phyloP scores from a whole-genome alignment of 2,888 invertebrate species.

The Tribolium freemani region DNA sequence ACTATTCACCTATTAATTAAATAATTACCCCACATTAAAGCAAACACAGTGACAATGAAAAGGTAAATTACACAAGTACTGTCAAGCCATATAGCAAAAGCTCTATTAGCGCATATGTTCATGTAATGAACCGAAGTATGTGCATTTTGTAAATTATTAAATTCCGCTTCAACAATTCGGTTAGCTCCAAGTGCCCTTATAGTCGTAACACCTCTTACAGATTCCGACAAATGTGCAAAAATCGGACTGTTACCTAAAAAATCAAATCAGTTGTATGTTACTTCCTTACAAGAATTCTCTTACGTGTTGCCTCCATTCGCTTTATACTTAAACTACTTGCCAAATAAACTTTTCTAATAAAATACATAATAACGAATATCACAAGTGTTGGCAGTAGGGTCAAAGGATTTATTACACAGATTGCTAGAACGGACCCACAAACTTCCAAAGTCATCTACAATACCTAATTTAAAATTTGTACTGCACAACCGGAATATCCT shows the following conservation, averaged over 20 bases:
- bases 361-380: constrained; percentile 75
- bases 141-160: constrained; percentile 74
- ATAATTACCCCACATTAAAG: constrained; percentile 16
- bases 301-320: constrained; percentile 76
- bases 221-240: constrained; percentile 81
- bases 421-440: constrained; percentile 79
- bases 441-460: constrained; percentile 62
- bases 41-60: constrained; percentile 55
- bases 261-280: background rate
- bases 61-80: constrained; percentile 62
- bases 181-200: constrained; percentile 81
- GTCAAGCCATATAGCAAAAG: constrained; percentile 79
- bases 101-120: constrained; percentile 74
- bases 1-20: background rate
- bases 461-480: background rate
- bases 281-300: constrained; percentile 52
- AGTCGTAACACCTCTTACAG: constrained; percentile 82
- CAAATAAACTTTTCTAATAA: constrained; percentile 63
- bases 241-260: constrained; percentile 81
- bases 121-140: constrained; percentile 84
- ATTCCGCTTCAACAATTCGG: constrained; percentile 73
- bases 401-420: constrained; percentile 78
- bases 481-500: no score
- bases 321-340: constrained; percentile 79
- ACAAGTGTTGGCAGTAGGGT: constrained; percentile 75